Evolutionary conservation across 2,113 vertebrate species (phyloP).

Genomic region (Maylandia zebra): DNA sequence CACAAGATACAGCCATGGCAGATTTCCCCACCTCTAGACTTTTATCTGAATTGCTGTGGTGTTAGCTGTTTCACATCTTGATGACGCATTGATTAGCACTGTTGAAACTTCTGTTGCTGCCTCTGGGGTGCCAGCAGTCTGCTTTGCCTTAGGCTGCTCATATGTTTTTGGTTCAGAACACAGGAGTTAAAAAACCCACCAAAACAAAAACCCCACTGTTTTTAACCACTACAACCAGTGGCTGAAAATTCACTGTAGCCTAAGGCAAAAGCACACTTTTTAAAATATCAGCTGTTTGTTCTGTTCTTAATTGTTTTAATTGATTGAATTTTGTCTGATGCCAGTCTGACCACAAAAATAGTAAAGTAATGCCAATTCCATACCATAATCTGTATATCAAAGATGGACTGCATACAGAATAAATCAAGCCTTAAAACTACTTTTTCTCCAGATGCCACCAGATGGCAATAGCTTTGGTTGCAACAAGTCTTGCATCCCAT

Average conservation of each 20-base stretch:
- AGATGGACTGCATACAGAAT: neutral
- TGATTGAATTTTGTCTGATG: neutral
- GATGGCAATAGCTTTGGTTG: neutral
- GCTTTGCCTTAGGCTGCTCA: neutral
- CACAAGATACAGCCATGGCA: neutral
- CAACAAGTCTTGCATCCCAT: neutral
- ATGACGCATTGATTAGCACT: neutral
- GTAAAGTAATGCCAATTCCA: neutral
- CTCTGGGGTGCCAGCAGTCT: neutral
- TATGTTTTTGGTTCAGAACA: neutral
- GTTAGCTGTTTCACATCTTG: neutral
- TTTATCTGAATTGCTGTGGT: neutral
- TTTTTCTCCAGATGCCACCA: neutral
- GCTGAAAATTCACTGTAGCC: neutral
- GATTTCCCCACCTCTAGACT: neutral
- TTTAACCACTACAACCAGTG: neutral
- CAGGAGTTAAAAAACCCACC: neutral
- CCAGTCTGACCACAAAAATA: neutral
- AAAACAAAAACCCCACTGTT: neutral
- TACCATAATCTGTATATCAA: neutral
- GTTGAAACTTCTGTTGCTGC: neutral
- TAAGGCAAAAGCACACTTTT: neutral
- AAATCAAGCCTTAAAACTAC: neutral
- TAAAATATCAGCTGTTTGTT: neutral
- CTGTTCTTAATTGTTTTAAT: neutral